Evolutionary conservation across 2,113 vertebrate genomes (phyloP), one percentile per base, ranked within the genome.

Genomic region (Erythrocebus patas): DNA sequence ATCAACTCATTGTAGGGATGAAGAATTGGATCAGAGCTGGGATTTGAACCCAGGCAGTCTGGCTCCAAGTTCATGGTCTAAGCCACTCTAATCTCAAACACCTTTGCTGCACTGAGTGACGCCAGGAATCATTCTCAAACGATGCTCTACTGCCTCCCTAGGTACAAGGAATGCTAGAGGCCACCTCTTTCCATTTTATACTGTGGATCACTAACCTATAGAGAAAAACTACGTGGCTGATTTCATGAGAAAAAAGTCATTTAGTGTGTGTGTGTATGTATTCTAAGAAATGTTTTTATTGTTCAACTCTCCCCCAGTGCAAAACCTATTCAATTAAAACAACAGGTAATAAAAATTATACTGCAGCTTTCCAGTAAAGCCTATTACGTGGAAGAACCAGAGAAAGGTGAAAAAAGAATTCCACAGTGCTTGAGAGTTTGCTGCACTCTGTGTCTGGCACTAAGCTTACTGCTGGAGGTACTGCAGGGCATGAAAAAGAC

Each of bases 251-350:
- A 83, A 59, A 64, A 90, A 68, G 40, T 5, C 73, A 66, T 11
- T 78, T 7, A 8, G 35, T 70, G 66, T 18, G 35, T n/a, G n/a
- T 52, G 43, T 80, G 52, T 83, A 14, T 91, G 43, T 66, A 40
- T 79, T 92, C 27, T 85, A 70, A 83, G 38, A 97, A 35, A 90
- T 23, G 81, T 70, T 50, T 45, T 96, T 84, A 87, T 70, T 66
- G 16, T 76, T 52, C 87, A 80, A 76, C 5, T n/a, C 59, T 70
- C 72, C 87, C 88, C 94, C 35, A 11, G 68, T n/a, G 18, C 17
- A 91, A 80, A 91, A 40, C 4, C 52, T 81, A 80, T 90, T 91
- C 35, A 73, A 78, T 91, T 85, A 94, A 96, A 87, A 93, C 38
- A 84, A 80, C 35, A 80, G 55, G 87, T 20, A 79, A 88, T 83